Conservation (phyloP, 2,888 invertebrate genomes). For the Adelphocoris suturalis region DNA sequence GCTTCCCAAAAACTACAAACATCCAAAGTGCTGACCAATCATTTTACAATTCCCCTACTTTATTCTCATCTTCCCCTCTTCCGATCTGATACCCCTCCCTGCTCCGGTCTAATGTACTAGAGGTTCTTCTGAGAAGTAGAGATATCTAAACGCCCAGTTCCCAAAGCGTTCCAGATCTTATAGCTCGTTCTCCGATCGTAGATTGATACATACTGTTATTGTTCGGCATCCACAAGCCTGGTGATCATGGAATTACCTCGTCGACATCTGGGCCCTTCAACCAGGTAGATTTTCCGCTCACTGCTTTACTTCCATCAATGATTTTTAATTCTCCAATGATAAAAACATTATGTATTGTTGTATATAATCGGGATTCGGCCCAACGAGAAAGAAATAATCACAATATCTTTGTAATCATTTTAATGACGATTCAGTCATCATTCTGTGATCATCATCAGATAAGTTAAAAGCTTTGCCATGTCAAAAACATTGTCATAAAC, state of each 20-base stretch:
- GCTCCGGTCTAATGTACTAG: constrained; percentile 9
- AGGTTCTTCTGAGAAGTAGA: not conserved
- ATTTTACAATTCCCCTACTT: constrained; percentile 14
- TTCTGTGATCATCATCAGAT: no score
- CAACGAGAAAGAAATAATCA: no score
- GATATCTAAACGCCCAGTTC: constrained; percentile 28
- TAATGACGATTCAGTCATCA: no score
- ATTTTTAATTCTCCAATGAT: no score
- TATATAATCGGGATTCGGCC: no score
- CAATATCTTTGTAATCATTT: no score
- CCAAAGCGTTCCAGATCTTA: not conserved
- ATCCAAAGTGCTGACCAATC: not conserved
- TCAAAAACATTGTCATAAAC: no score
- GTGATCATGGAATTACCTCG: not conserved
- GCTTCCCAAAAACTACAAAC: not conserved
- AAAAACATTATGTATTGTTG: no score
- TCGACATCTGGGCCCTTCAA: not conserved
- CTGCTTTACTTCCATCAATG: not conserved
- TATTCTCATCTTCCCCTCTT: constrained; percentile 2
- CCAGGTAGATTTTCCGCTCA: not conserved
- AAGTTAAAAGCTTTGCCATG: no score
- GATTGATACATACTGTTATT: constrained; percentile 2
- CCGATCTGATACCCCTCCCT: constrained; percentile 24
- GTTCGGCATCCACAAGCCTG: not conserved
- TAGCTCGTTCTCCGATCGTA: constrained; percentile 4